These are phyloP conservation scores for Sula dactylatra DNA, from an alignment of 2,113 vertebrate genomes.

Conservation along the genomic window DNA sequence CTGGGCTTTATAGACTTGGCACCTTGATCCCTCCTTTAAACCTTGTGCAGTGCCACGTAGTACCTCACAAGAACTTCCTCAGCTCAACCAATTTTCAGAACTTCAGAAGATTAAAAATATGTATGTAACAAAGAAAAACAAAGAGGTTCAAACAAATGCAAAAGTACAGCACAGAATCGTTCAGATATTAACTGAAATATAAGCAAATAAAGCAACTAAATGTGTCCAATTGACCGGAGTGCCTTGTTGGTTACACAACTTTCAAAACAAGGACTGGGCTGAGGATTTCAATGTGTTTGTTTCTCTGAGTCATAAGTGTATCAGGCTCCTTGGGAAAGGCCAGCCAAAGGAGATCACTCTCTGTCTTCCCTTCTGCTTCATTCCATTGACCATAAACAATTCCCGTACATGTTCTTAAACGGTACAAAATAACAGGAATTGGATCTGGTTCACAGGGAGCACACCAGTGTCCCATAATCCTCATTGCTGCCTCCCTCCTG, in stretches of 20 bases:
- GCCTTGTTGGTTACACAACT: constrained; percentile 26
- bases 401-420: neutral
- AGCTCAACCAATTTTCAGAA: neutral
- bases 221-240: neutral
- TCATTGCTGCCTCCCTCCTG: neutral
- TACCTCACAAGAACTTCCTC: neutral
- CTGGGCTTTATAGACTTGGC: neutral
- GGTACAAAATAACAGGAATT: constrained; percentile 16
- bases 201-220: neutral
- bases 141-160: neutral
- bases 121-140: neutral
- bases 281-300: constrained; percentile 6
- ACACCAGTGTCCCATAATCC: neutral
- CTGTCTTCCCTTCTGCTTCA: constrained; percentile 20
- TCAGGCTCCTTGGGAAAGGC: constrained; percentile 38
- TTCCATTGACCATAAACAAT: constrained; percentile 28
- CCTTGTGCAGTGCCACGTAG: neutral
- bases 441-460: neutral
- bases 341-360: constrained; percentile 27
- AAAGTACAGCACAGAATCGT: neutral
- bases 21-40: neutral
- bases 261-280: constrained; percentile 8
- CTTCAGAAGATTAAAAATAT: neutral
- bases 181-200: neutral
- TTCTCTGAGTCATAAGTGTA: constrained; percentile 38